These are phyloP conservation scores for Emys orbicularis DNA, from an alignment of 2,797 vertebrate species.

Conservation along the genomic window DNA sequence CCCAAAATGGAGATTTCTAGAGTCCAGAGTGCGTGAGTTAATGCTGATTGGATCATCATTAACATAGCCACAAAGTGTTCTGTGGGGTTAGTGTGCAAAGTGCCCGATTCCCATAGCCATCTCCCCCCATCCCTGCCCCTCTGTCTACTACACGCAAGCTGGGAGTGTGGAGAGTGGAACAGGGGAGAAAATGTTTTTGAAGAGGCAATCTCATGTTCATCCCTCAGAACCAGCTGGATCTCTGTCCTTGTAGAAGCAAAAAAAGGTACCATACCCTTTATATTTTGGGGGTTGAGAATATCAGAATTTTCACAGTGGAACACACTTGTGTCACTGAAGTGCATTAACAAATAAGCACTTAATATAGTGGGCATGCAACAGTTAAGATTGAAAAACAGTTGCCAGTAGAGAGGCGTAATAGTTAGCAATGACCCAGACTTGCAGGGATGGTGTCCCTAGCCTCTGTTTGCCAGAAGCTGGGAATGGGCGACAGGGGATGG, in stretches of 20 bases:
- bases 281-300: neutral
- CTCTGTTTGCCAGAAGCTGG: too few relatives aligned
- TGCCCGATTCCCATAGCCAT: neutral
- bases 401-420: accelerated
- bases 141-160: neutral
- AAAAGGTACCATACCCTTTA: neutral
- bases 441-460: too few relatives aligned
- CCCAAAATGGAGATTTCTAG: neutral
- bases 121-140: neutral
- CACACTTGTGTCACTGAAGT: neutral
- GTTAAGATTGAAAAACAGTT: neutral
- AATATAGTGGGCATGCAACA: neutral
- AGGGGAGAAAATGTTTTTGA: neutral
- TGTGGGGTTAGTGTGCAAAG: neutral
- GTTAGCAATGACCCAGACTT: neutral
- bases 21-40: neutral
- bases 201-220: neutral
- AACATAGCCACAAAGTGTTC: neutral
- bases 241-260: neutral
- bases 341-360: neutral
- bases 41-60: neutral
- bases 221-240: neutral
- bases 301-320: neutral
- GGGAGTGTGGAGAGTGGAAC: neutral
- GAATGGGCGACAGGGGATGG: too few relatives aligned